phyloP scores from a whole-genome alignment of 2,797 vertebrate species.

The Cuculus canorus region DNA sequence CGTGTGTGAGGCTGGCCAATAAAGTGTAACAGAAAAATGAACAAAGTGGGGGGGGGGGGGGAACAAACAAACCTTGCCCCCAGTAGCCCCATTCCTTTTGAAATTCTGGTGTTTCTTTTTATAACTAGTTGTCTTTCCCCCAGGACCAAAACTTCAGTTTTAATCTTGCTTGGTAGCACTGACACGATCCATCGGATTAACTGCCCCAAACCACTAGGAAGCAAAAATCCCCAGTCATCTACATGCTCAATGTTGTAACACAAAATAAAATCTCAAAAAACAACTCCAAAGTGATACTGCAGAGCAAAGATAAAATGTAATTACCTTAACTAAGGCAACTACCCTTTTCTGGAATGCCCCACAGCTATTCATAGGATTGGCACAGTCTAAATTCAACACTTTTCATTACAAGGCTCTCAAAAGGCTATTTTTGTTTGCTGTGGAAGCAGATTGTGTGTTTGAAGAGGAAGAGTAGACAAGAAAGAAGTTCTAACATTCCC shows the following conservation, averaged over 20 bases:
- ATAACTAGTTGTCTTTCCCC: not conserved
- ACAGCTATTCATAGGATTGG: not conserved
- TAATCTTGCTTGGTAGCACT: not conserved
- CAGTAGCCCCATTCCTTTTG: not conserved
- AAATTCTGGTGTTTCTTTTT: not conserved
- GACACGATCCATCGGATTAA: not conserved
- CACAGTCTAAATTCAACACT: not conserved
- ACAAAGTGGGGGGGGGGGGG: fast-evolving
- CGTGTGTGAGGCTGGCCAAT: too few species aligned
- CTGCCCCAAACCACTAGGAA: not conserved
- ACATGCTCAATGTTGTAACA: not conserved
- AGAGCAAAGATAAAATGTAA: not conserved
- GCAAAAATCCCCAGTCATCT: not conserved
- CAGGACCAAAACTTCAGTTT: not conserved
- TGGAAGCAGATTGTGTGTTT: not conserved
- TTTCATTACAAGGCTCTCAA: not conserved
- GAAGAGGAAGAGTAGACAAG: not conserved
- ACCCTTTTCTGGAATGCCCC: not conserved
- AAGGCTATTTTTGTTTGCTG: not conserved
- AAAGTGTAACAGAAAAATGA: not conserved
- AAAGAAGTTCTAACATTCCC: not conserved
- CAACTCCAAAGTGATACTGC: not conserved
- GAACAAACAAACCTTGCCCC: fast-evolving
- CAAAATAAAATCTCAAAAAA: not conserved
- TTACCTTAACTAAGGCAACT: not conserved